Percentiles rank a stretch among this genome's conserved stretches.
These are phyloP conservation scores for Propithecus coquereli DNA, from an alignment of 2,113 vertebrate genomes.

Conservation along the genomic window DNA sequence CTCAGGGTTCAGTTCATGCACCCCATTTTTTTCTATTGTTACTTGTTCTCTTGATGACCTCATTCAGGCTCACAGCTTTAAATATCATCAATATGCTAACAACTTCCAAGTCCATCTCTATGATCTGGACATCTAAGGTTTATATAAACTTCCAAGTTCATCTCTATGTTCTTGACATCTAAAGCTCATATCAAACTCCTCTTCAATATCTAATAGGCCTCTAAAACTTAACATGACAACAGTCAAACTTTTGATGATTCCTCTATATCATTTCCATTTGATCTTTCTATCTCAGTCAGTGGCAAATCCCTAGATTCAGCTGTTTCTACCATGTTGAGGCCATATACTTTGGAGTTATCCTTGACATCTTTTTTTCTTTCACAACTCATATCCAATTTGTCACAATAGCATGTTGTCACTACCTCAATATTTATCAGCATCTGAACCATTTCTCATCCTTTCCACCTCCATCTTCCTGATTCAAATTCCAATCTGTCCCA, in stretches of 20 bases:
- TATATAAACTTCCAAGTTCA: not conserved
- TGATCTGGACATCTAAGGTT: not conserved
- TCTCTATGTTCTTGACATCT: not conserved
- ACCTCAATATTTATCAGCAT: not conserved
- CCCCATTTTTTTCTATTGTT: not conserved
- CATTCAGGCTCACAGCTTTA: not conserved
- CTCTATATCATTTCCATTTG: not conserved
- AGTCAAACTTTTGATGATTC: not conserved
- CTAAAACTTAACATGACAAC: not conserved
- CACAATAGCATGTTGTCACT: not conserved
- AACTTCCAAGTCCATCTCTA: not conserved
- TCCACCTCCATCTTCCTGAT: not conserved
- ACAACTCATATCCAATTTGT: not conserved
- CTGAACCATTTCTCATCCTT: not conserved
- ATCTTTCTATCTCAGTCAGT: not conserved
- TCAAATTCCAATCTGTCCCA: not conserved
- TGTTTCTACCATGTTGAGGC: not conserved
- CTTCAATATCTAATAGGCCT: not conserved
- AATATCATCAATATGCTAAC: not conserved
- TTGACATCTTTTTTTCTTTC: not conserved
- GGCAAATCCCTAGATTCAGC: not conserved
- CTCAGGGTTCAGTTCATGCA: not conserved
- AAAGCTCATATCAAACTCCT: not conserved
- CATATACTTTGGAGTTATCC: not conserved
- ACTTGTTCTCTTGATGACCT: not conserved